Base-by-base conservation (phyloP, 1,140 invertebrate genomes). In the Lucilia cuprina region DNA sequence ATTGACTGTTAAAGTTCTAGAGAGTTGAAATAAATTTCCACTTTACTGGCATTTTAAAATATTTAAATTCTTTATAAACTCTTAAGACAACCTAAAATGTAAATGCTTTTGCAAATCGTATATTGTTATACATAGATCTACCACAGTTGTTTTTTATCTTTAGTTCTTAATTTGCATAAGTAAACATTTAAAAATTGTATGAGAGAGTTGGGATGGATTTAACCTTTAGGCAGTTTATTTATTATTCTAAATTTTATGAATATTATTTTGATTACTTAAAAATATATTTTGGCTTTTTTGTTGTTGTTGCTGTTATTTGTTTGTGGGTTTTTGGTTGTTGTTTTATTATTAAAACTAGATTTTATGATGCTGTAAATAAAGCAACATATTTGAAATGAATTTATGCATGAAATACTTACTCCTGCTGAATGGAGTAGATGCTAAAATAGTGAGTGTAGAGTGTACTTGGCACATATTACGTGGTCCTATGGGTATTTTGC, bases 181-280 rank as follows among this genome's bases (percentile, higher is more conserved):
- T 60, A 60, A 60, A 60, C 55, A 60, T 60, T 60, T 60, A 7
- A 17, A 60, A 60, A 60, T 14, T 60, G 55, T 2, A 14, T 60
- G 14, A 17, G 55, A 60, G 55, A n/a, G 55, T 60, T 17, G 55
- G n/a, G 55, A 17, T 60, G 55, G 55, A n/a, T 60, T n/a, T 60
- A 60, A 60, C 55, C 55, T 60, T 60, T 60, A 60, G 55, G 55
- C 55, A 60, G 14, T 7, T n/a, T 60, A 60, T 60, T 60, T 60
- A 60, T 60, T 60, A 60, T 60, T 60, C 55, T 60, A 60, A 60
- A 60, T 60, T 60, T 60, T 60, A 60, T 60, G 55, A 60, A 60
- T 17, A 60, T 60, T n/a, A 60, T 60, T 60, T 60, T 60, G 55
- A 60, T 60, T 17, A n/a, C 55, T 60, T 60, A 14, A 60, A 60